Evolutionary conservation across 2,113 vertebrate genomes (phyloP).

Genomic region (Cinclus mexicanus): DNA sequence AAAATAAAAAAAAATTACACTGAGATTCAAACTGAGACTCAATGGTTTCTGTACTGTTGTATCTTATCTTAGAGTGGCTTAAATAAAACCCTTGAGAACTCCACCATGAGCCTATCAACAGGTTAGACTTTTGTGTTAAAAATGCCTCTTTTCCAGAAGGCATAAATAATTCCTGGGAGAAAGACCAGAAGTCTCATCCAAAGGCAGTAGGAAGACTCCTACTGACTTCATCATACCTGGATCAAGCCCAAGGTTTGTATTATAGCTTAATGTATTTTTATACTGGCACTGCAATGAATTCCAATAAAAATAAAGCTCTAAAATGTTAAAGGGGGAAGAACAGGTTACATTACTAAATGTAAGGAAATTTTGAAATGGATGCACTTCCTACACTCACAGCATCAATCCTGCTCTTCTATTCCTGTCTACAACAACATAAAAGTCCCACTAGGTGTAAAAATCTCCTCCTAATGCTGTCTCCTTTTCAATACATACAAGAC

Average conservation of each 20-base stretch:
- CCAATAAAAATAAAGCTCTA: slow-evolving; percentile 23
- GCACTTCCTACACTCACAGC: not conserved
- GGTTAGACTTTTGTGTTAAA: not conserved
- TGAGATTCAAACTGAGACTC: not conserved
- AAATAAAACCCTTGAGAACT: not conserved
- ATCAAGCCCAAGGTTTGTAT: slow-evolving; percentile 18
- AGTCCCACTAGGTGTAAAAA: slow-evolving; percentile 43
- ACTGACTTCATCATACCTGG: slow-evolving; percentile 7
- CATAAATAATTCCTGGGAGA: slow-evolving; percentile 27
- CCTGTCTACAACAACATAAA: slow-evolving; percentile 39
- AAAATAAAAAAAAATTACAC: not conserved
- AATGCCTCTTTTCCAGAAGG: not conserved
- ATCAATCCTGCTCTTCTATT: slow-evolving; percentile 46
- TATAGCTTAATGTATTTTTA: slow-evolving; percentile 15
- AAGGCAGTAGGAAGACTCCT: slow-evolving; percentile 24
- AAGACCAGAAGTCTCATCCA: not conserved
- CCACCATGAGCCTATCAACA: not conserved
- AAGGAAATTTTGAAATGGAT: slow-evolving; percentile 8
- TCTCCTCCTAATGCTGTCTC: slow-evolving; percentile 42
- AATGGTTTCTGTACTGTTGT: not conserved
- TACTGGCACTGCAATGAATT: not conserved
- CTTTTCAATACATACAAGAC: slow-evolving; percentile 33
- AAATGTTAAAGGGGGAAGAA: slow-evolving; percentile 52
- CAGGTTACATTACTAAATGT: slow-evolving; percentile 28
- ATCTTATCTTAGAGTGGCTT: not conserved